Evolutionary conservation across 1,140 invertebrate species (phyloP).

Genomic region (Formica selysi): DNA sequence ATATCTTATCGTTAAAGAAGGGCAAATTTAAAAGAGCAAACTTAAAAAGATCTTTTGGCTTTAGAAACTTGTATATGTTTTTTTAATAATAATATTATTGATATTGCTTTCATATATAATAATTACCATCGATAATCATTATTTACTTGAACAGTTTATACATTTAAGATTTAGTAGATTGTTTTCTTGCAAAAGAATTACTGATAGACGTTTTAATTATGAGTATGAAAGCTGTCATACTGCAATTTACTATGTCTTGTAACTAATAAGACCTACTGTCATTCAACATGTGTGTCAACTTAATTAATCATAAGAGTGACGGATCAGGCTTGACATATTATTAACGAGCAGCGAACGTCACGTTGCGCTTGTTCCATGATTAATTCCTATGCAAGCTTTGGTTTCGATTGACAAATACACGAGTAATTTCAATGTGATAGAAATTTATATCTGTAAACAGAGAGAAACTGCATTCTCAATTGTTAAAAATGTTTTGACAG

Average conservation of each 20-base stretch:
- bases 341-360: slow-evolving; percentile 22
- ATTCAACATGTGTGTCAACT: slow-evolving; percentile 19
- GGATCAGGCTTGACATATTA: slow-evolving; percentile 29
- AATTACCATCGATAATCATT: neutral
- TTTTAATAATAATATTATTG: neutral
- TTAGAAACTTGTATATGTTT: neutral
- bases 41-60: neutral
- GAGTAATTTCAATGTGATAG: slow-evolving; percentile 24
- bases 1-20: neutral
- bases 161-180: neutral
- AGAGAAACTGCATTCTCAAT: neutral
- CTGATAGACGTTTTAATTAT: neutral
- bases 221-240: too few relatives aligned
- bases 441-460: slow-evolving; percentile 31
- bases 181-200: neutral
- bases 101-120: too few relatives aligned
- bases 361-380: slow-evolving; percentile 23
- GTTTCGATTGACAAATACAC: slow-evolving; percentile 30
- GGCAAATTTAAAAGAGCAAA: neutral
- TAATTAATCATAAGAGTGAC: slow-evolving; percentile 47
- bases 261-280: slow-evolving; percentile 2
- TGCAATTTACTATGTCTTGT: slow-evolving; percentile 1
- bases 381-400: slow-evolving; percentile 34
- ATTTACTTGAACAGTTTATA: neutral
- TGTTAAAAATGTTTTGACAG: slow-evolving; percentile 15